Base-by-base conservation (phyloP, 1,140 invertebrate species). In the Brachionus asplanchnoidis region DNA sequence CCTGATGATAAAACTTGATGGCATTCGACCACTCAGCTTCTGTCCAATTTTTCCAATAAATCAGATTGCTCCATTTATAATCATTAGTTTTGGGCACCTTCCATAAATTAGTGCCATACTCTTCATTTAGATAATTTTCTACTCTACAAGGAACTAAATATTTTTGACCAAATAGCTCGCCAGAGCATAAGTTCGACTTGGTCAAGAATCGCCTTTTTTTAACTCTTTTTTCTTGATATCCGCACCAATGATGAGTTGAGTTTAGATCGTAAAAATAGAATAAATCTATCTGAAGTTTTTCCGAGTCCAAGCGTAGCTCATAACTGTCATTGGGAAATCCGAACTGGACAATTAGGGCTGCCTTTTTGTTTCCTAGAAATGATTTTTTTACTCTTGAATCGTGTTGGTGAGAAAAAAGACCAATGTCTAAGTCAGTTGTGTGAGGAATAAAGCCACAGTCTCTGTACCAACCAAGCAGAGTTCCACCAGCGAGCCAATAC, bases 391-490 rank as follows among this genome's bases (percentile, higher is more conserved):
- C 32, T 44, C 12, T 40, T 17, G 68, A 40, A 53, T 79, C 46
- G 44, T 53, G 26, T 36, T 79, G 20, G 2, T 50, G 23, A 8
- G 50, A 79, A 0, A 79, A 79, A 6, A 79, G 17, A 28, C 75
- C 75, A 0, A 79, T 20, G 50, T 79, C 75, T 26, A 53, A n/a
- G 20, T 77, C 73, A 9, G 36, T 77, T 46, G 73, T 77, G 44
- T 77, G 73, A 11, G 73, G 73, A 42, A 77, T 77, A 77, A 77
- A 26, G 2, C 44, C 44, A 23, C 73, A 77, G 9, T 77, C 73
- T 46, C 73, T 20, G 23, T 77, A 77, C 73, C 73, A 77, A 40
- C 73, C 73, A 5, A 77, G 44, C 1, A 77, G 32, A 14, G 26
- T 68, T 32, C 66, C 66, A 6, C 66, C 66, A 7, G 66, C 66